Evolutionary conservation across 2,888 invertebrate genomes (phyloP).

Genomic region (Eremobia ochroleuca): DNA sequence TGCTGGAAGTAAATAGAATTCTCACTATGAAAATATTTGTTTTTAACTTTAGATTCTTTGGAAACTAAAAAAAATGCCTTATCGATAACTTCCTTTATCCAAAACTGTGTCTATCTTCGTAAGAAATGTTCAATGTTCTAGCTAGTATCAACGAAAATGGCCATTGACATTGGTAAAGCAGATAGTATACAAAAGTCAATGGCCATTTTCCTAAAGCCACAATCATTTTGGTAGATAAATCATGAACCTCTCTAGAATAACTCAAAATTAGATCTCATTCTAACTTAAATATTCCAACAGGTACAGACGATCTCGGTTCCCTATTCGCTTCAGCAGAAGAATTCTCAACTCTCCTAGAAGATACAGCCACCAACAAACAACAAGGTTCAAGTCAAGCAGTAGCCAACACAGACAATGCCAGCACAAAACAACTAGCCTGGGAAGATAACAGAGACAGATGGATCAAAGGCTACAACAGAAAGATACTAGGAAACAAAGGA

Average conservation of each 20-base stretch:
- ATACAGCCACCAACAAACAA: slow-evolving; percentile 93
- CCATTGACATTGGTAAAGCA: no score
- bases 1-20: not conserved
- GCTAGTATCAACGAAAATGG: not conserved
- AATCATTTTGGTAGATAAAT: not conserved
- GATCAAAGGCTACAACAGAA: slow-evolving; percentile 91
- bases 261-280: no score
- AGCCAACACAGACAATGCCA: slow-evolving; percentile 94
- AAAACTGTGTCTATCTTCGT: not conserved
- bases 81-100: not conserved
- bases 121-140: not conserved
- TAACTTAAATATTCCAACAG: slow-evolving; percentile 78
- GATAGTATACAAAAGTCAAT: not conserved
- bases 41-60: no score
- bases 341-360: slow-evolving; percentile 96
- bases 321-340: slow-evolving; percentile 97
- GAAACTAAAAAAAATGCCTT: not conserved
- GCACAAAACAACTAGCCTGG: slow-evolving; percentile 95
- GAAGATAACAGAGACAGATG: slow-evolving; percentile 93
- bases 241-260: not conserved
- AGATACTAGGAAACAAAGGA: slow-evolving; percentile 81
- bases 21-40: not conserved
- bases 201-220: not conserved
- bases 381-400: slow-evolving; percentile 93
- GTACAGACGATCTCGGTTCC: slow-evolving; percentile 90